Conservation (phyloP, 2,888 invertebrate species). For the Ennomos quercinarius region DNA sequence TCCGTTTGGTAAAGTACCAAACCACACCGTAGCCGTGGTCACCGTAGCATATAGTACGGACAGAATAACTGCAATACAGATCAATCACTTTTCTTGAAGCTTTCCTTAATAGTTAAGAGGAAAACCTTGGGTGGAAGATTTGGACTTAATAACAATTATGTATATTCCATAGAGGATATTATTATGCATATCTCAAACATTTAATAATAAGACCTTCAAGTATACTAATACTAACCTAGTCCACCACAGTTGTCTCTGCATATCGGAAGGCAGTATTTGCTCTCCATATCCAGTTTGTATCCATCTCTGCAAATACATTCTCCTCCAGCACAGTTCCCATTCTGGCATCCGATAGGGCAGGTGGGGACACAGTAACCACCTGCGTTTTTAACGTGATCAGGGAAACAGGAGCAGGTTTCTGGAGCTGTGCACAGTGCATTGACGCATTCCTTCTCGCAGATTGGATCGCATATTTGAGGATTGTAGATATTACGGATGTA, state of each 20-base stretch:
- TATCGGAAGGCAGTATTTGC: constrained; percentile 86
- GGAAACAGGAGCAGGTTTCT: constrained; percentile 87
- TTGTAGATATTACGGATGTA: constrained; percentile 87
- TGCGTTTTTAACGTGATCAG: constrained; percentile 85
- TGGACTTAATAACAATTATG: too few relatives aligned
- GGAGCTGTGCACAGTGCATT: constrained; percentile 88
- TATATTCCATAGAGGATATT: too few relatives aligned
- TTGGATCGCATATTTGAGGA: constrained; percentile 85
- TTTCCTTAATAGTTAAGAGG: too few relatives aligned
- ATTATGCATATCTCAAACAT: too few relatives aligned
- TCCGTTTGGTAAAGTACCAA: too few relatives aligned
- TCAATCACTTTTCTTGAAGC: too few relatives aligned
- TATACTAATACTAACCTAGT: constrained; percentile 58
- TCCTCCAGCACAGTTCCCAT: constrained; percentile 87
- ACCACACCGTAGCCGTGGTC: too few relatives aligned
- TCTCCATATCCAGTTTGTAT: constrained; percentile 81
- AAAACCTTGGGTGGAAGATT: too few relatives aligned
- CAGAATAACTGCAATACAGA: too few relatives aligned
- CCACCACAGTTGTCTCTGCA: constrained; percentile 83
- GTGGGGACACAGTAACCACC: constrained; percentile 86
- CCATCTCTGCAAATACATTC: constrained; percentile 88
- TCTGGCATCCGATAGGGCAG: constrained; percentile 88
- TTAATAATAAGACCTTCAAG: too few relatives aligned
- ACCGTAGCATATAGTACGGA: too few relatives aligned
- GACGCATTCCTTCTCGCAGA: constrained; percentile 86